Evolutionary conservation across 1,140 invertebrate species (phyloP).

Genomic region (Nasonia vitripennis): DNA sequence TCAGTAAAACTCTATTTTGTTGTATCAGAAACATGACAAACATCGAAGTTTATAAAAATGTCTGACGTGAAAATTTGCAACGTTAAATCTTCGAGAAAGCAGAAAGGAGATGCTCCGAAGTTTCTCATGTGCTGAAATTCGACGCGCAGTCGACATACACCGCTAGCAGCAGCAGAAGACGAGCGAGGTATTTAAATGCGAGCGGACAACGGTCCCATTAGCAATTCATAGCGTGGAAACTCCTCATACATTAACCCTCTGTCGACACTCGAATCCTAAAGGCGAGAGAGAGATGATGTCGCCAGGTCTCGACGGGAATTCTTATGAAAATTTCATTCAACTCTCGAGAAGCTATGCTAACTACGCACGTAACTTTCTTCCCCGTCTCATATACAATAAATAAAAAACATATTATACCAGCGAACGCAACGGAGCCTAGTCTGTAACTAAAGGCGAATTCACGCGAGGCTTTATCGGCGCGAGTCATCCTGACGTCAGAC

Average conservation of each 20-base stretch:
- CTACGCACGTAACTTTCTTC: no score
- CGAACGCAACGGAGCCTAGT: no score
- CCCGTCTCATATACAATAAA: not conserved
- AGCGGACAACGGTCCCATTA: constrained; percentile 24
- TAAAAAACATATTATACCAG: no score
- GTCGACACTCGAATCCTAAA: constrained; percentile 17
- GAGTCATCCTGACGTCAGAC: constrained; percentile 26
- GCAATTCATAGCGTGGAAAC: constrained; percentile 44
- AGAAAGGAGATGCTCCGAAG: not conserved
- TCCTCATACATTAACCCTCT: constrained; percentile 39
- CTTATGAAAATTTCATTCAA: constrained; percentile 41
- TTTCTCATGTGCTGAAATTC: constrained; percentile 1
- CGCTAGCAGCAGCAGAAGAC: not conserved
- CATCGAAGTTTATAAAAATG: no score
- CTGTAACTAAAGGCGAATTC: not conserved
- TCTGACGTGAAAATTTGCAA: no score
- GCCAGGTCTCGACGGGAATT: constrained; percentile 15
- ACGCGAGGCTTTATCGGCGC: constrained; percentile 23
- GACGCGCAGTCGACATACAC: not conserved
- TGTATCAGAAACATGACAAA: no score
- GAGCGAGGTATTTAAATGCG: constrained; percentile 34
- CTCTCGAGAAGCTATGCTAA: not conserved
- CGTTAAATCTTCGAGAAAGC: no score
- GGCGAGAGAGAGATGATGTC: not conserved
- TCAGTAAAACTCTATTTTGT: no score